phyloP scores from a whole-genome alignment of 2,113 vertebrate genomes.

The Halichoeres trimaculatus region DNA sequence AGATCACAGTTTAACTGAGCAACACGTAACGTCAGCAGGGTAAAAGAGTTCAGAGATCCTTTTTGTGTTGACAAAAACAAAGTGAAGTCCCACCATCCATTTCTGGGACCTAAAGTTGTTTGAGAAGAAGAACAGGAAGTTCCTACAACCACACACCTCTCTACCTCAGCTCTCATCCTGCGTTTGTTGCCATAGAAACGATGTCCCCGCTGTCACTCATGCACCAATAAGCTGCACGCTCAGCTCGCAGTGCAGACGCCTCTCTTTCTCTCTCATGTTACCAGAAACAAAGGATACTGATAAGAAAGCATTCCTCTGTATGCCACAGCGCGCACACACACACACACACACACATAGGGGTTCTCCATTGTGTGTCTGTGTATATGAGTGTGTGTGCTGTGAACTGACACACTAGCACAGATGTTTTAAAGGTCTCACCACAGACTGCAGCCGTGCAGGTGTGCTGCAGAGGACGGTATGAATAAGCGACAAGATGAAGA shows the following conservation, averaged over 20 bases:
- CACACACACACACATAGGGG: slow-evolving; percentile 9
- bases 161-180: slow-evolving; percentile 58
- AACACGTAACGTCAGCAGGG: too few relatives aligned
- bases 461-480: not conserved
- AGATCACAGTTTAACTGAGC: too few relatives aligned
- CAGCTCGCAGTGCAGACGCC: slow-evolving; percentile 14
- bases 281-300: slow-evolving; percentile 63
- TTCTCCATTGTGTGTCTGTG: not conserved
- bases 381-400: not conserved
- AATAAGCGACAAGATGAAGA: not conserved
- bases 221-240: slow-evolving; percentile 70
- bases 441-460: slow-evolving; percentile 46
- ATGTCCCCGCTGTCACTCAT: not conserved
- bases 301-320: slow-evolving; percentile 14
- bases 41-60: too few relatives aligned
- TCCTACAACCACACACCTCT: slow-evolving; percentile 76
- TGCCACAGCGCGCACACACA: slow-evolving; percentile 40
- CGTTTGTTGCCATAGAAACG: slow-evolving; percentile 65
- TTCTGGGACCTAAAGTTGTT: not conserved
- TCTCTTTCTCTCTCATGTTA: not conserved
- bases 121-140: slow-evolving; percentile 76
- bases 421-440: slow-evolving; percentile 11
- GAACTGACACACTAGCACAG: slow-evolving; percentile 12
- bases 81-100: too few relatives aligned
- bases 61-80: too few relatives aligned